Percentiles rank a stretch among this genome's conserved stretches.
These are phyloP conservation scores for Cataglyphis rosenhaueri DNA, from an alignment of 2,888 invertebrate species.

Conservation along the genomic window DNA sequence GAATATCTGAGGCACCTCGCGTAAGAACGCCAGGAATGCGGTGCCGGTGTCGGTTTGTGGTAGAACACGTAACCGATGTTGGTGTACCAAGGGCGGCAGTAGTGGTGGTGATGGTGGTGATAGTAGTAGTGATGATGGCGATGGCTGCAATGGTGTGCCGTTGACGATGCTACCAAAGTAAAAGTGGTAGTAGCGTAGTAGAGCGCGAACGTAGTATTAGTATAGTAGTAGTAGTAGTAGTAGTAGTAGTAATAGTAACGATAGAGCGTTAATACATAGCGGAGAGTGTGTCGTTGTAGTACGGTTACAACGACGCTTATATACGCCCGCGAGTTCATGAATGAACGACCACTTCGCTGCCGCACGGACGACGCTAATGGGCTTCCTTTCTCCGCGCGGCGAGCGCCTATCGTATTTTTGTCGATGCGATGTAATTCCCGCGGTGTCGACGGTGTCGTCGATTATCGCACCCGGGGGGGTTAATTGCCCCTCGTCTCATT, in stretches of 20 bases:
- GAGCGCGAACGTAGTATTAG: conserved; percentile 15
- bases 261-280: conserved; percentile 24
- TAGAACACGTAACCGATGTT: conserved; percentile 68
- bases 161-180: conserved; percentile 52
- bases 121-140: conserved; percentile 30
- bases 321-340: conserved; percentile 78
- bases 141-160: conserved; percentile 59
- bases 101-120: conserved; percentile 37
- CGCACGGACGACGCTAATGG: conserved; percentile 79
- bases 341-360: conserved; percentile 80
- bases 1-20: conserved; percentile 64
- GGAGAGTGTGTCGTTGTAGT: not conserved
- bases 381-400: conserved; percentile 76
- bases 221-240: conserved; percentile 36
- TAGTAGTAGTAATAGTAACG: conserved; percentile 28
- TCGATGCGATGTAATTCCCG: conserved; percentile 37
- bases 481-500: conserved; percentile 24
- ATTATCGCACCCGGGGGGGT: conserved; percentile 10
- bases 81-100: conserved; percentile 39
- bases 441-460: not conserved
- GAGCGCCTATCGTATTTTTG: conserved; percentile 65
- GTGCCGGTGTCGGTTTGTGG: conserved; percentile 66
- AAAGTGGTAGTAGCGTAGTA: conserved; percentile 65
- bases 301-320: conserved; percentile 55
- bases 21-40: conserved; percentile 74